Base-by-base conservation (phyloP, 1,140 invertebrate genomes). In the Meteorus sp. region DNA sequence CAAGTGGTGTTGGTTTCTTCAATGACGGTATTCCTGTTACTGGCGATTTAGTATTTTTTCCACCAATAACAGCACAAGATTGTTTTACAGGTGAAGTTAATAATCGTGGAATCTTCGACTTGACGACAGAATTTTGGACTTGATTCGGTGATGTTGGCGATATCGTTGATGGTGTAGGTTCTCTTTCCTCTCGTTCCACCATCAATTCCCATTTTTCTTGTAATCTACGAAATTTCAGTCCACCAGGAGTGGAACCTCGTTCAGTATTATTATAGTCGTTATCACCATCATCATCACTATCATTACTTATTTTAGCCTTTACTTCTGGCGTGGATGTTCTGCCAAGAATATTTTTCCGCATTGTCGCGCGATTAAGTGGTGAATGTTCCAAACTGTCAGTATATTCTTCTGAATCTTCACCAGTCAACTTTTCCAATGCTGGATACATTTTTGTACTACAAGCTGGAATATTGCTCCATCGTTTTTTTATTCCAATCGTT, bases 161-260 rank as follows among this genome's bases (percentile, higher is more conserved):
- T 0, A 77, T 72, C 8, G 72, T 65, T 5, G 62, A 20, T 3
- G 70, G 35, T 31, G n/a, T n/a, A n/a, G 77, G 80, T 48, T 72
- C 73, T 77, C 64, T 74, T 0, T 80, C 64, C 62, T 85, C 81
- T 62, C 81, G 78, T 27, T 81, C 76, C 66, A 81, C 85, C 57
- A 93, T 82, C 72, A 89, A 83, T 75, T 95, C 92, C 92, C 92
- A 95, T 70, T 92, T 92, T 72, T 90, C 86, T 68, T 94, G 92
- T 25, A 95, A 74, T 27, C 88, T 85, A 33, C 88, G 85, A 76
- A 94, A 94, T 63, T 82, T 84, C 1, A 81, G 73, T 51, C 77
- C 78, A 6, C 78, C 77, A 9, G 77, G 69, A 22, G 78, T 54
- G 3, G 69, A 71, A 47, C 81, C 75, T 3, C 81, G 77, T 8